Conservation (phyloP, 2,888 invertebrate species). For the Acanthococcus lagerstroemiae region DNA sequence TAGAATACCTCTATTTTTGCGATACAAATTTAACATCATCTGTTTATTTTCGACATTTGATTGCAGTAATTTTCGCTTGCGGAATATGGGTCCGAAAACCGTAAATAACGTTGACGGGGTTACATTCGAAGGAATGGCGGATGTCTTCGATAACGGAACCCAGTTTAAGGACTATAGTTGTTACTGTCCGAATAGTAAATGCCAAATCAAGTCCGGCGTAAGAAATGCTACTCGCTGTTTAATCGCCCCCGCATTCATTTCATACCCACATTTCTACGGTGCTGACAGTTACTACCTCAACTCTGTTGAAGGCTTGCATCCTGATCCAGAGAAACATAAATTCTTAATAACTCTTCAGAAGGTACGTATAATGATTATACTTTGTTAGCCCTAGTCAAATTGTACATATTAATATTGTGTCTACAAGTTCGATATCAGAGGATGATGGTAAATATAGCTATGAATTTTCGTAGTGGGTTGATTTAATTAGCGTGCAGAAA, state of each 20-base stretch:
- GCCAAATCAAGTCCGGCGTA: constrained; percentile 36
- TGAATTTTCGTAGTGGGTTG: too few species aligned
- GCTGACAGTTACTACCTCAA: constrained; percentile 41
- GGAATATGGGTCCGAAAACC: constrained; percentile 5
- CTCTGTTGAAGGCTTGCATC: constrained; percentile 43
- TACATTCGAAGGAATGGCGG: constrained; percentile 50
- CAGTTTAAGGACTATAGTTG: constrained; percentile 53
- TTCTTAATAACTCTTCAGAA: constrained; percentile 55
- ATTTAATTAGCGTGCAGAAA: too few species aligned
- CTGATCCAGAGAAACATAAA: constrained; percentile 41
- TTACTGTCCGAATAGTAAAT: constrained; percentile 47
- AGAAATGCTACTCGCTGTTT: constrained; percentile 40
- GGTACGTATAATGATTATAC: too few species aligned
- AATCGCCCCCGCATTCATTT: constrained; percentile 42
- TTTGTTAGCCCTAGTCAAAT: not conserved
- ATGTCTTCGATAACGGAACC: constrained; percentile 62
- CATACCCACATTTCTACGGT: constrained; percentile 45
- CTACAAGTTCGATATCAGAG: too few species aligned
- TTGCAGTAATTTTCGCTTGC: constrained; percentile 32
- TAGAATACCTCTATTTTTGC: too few species aligned
- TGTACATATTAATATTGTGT: too few species aligned
- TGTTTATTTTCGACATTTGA: not conserved
- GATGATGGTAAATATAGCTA: too few species aligned
- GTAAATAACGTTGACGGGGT: constrained; percentile 47
- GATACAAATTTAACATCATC: not conserved